Percentiles rank a stretch among this genome's conserved stretches.
These are phyloP conservation scores for Macrocentrus cingulum DNA, from an alignment of 1,140 invertebrate species.

Conservation along the genomic window DNA sequence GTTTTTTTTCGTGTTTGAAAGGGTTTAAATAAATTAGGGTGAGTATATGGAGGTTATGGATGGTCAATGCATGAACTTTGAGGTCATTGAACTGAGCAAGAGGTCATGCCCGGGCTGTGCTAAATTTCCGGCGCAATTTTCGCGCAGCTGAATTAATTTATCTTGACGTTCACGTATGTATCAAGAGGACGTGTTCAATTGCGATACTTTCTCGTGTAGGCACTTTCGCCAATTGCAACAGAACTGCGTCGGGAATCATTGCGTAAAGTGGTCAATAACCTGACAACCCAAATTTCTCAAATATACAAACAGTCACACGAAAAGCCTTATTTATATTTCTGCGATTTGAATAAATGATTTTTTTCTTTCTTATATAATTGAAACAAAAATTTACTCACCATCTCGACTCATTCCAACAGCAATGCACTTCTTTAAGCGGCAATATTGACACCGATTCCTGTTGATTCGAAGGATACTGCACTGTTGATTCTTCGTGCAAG, in stretches of 20 bases:
- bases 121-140: constrained; percentile 12
- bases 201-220: constrained; percentile 50
- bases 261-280: constrained; percentile 54
- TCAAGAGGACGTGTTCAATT: constrained; percentile 6
- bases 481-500: constrained; percentile 97
- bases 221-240: constrained; percentile 58
- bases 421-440: constrained; percentile 96
- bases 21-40: not conserved
- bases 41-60: not conserved
- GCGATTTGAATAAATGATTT: no score
- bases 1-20: no score
- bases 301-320: not conserved
- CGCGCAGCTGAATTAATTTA: not conserved
- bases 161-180: not conserved
- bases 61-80: not conserved
- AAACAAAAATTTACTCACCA: constrained; percentile 79
- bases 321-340: no score
- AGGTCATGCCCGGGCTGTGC: constrained; percentile 22
- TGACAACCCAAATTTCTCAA: constrained; percentile 49
- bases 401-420: constrained; percentile 98
- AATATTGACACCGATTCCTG: constrained; percentile 96
- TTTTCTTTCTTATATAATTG: no score
- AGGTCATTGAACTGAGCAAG: constrained; percentile 12
- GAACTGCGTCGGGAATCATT: constrained; percentile 35
- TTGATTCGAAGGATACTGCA: constrained; percentile 96